Evolutionary conservation across 2,888 invertebrate genomes (phyloP).

Genomic region (Ceraclea dissimilis): DNA sequence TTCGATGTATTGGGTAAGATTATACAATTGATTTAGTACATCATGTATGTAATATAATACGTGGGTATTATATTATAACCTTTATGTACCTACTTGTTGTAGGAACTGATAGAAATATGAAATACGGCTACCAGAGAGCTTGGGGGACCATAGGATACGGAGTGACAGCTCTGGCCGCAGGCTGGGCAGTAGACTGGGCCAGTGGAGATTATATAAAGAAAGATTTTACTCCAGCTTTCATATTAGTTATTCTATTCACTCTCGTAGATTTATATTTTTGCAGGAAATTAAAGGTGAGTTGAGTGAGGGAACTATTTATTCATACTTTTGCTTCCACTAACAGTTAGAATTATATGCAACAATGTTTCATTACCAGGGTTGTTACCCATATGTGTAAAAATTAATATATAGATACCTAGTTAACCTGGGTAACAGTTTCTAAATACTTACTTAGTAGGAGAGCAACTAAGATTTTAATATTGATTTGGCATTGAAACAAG

Average conservation of each 20-base stretch:
- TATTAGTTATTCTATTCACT: slow-evolving; percentile 58
- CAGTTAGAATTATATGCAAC: background rate
- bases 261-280: slow-evolving; percentile 61
- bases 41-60: too few species aligned
- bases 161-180: slow-evolving; percentile 61
- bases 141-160: slow-evolving; percentile 82
- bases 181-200: slow-evolving; percentile 59
- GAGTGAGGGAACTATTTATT: too few species aligned
- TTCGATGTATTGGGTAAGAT: slow-evolving; percentile 76
- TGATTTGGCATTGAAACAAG: too few species aligned
- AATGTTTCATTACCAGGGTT: too few species aligned
- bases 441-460: too few species aligned
- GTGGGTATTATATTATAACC: too few species aligned
- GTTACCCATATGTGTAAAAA: too few species aligned
- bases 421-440: too few species aligned
- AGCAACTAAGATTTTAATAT: too few species aligned
- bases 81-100: slow-evolving; percentile 1
- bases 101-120: slow-evolving; percentile 61
- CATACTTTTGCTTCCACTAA: too few species aligned
- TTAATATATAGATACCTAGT: too few species aligned
- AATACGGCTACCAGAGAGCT: slow-evolving; percentile 71
- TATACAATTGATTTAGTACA: too few species aligned
- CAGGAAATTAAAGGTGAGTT: slow-evolving; percentile 48
- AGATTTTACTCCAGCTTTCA: slow-evolving; percentile 65
- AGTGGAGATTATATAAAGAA: slow-evolving; percentile 47